These are phyloP conservation scores for Drosophila tani DNA, from an alignment of 1,140 invertebrate genomes.

Conservation along the genomic window DNA sequence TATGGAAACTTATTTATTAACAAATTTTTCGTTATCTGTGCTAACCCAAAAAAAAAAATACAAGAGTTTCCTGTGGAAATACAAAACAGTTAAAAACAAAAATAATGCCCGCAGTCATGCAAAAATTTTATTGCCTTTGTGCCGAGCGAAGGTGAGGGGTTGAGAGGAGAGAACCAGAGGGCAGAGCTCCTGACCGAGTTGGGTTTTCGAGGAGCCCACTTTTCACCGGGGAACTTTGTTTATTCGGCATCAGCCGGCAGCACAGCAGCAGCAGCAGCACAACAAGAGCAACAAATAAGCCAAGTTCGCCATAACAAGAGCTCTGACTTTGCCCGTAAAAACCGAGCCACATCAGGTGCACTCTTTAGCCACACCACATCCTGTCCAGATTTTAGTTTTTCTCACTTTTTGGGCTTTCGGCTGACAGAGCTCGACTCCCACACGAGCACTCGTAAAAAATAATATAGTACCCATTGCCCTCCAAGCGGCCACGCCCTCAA, in stretches of 20 bases:
- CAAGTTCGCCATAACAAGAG: conserved; percentile 62
- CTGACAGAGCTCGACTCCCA: conserved; percentile 29
- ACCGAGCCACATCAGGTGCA: conserved; percentile 20
- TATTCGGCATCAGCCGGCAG: conserved; percentile 44
- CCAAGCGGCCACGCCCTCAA: conserved; percentile 19
- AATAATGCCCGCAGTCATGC: conserved; percentile 74
- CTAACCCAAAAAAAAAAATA: conserved; percentile 17
- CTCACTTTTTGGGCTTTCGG: conserved; percentile 27
- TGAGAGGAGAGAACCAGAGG: conserved; percentile 1
- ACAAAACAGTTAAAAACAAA: conserved; percentile 65
- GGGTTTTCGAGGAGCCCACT: conserved; percentile 37
- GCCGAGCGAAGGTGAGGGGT: conserved; percentile 2
- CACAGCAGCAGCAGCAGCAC: conserved; percentile 3
- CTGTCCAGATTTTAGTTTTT: conserved; percentile 37
- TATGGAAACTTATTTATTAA: not conserved
- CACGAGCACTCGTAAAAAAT: conserved; percentile 3
- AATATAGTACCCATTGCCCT: conserved; percentile 26
- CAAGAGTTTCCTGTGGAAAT: conserved; percentile 27
- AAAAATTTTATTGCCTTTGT: conserved; percentile 68
- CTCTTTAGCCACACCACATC: conserved; percentile 32
- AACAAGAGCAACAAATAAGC: conserved; percentile 53
- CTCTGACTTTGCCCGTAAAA: conserved; percentile 20
- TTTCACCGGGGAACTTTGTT: conserved; percentile 50
- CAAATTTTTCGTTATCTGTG: not conserved
- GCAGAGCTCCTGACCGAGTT: conserved; percentile 50